Conservation (phyloP, 2,797 vertebrate genomes). For the Nothura maculosa region DNA sequence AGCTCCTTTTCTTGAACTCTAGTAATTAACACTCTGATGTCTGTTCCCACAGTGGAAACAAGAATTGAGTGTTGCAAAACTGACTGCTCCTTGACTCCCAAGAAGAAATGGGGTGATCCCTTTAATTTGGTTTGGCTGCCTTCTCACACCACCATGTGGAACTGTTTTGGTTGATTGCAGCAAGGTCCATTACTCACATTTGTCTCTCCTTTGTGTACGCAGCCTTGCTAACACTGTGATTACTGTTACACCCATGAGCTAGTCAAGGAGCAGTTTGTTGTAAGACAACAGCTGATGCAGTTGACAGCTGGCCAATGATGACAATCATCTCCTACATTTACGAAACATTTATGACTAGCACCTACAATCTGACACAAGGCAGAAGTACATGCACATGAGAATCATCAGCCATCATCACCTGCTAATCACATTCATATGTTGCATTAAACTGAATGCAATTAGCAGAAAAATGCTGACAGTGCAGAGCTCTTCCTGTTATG, state of each 20-base stretch:
- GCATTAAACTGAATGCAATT: not conserved
- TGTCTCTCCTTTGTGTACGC: not conserved
- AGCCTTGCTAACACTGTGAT: conserved; percentile 2
- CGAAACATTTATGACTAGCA: not conserved
- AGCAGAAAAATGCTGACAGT: not conserved
- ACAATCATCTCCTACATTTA: not conserved
- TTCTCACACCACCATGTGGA: not conserved
- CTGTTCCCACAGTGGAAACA: conserved; percentile 72
- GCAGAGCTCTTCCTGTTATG: not conserved
- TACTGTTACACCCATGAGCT: conserved; percentile 47
- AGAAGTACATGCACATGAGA: not conserved
- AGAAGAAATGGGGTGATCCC: conserved; percentile 54
- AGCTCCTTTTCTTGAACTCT: conserved; percentile 35
- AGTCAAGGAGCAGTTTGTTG: conserved; percentile 16
- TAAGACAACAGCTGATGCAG: conserved; percentile 14
- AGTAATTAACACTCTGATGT: conserved; percentile 6
- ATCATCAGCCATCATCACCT: not conserved
- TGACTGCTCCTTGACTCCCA: conserved; percentile 6
- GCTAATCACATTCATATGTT: not conserved
- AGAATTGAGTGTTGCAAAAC: conserved; percentile 56
- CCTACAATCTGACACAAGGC: not conserved
- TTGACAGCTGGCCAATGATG: not conserved
- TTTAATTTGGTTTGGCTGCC: conserved; percentile 66
- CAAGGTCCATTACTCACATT: conserved; percentile 64
- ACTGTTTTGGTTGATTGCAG: conserved; percentile 52